These are phyloP conservation scores for Tinea trinotella DNA, from an alignment of 2,888 invertebrate genomes.

Conservation along the genomic window DNA sequence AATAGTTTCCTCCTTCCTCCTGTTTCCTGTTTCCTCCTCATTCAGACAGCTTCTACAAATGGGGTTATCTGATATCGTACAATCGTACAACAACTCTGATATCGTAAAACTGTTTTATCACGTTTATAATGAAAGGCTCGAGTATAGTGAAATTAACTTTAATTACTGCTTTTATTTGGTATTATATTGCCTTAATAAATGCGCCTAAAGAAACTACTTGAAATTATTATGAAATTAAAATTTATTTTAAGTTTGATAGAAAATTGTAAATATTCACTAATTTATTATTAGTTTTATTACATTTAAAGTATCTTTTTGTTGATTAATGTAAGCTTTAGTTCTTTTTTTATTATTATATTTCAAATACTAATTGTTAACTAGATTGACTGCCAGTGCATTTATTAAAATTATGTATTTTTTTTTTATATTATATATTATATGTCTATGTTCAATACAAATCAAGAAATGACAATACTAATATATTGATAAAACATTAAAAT, in stretches of 20 bases:
- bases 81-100: no score
- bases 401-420: neutral
- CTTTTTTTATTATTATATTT: neutral
- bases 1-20: no score
- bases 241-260: neutral
- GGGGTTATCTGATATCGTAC: no score
- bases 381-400: neutral
- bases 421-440: no score
- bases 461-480: neutral
- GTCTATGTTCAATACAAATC: no score
- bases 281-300: conserved; percentile 9
- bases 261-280: conserved; percentile 6
- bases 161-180: neutral
- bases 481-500: no score
- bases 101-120: no score
- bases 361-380: neutral
- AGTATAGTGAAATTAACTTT: neutral
- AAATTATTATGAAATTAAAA: conserved; percentile 15
- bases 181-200: no score
- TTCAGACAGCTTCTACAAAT: no score
- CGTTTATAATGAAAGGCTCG: no score
- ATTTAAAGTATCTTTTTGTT: neutral
- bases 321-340: neutral
- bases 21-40: no score
- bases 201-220: conserved; percentile 1